phyloP scores from a whole-genome alignment of 2,888 invertebrate genomes.

The Sarcophaga subvicina region DNA sequence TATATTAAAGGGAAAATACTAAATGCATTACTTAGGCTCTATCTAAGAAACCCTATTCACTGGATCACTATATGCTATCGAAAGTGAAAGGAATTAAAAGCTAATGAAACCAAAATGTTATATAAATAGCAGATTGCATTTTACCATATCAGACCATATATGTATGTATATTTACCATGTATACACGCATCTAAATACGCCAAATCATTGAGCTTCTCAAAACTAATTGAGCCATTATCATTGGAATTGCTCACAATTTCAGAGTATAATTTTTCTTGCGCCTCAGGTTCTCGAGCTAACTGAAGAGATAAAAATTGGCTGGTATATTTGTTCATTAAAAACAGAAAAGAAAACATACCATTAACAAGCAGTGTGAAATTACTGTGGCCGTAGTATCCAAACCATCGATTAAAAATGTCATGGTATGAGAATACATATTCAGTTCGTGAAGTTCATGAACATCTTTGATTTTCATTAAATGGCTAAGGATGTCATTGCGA shows the following conservation, averaged over 20 bases:
- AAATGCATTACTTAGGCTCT: no score
- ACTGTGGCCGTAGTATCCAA: slow-evolving; percentile 79
- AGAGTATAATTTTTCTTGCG: slow-evolving; percentile 75
- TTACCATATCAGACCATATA: neutral
- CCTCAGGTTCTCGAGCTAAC: slow-evolving; percentile 75
- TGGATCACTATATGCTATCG: no score
- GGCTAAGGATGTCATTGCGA: slow-evolving; percentile 78
- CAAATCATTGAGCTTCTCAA: slow-evolving; percentile 77
- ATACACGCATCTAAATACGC: slow-evolving; percentile 79
- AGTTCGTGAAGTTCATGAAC: slow-evolving; percentile 73
- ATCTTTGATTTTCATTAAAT: slow-evolving; percentile 77
- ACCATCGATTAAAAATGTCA: slow-evolving; percentile 81
- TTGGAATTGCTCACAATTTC: slow-evolving; percentile 73
- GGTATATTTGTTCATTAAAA: neutral
- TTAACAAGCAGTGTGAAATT: slow-evolving; percentile 77
- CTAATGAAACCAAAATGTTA: no score
- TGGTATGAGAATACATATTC: slow-evolving; percentile 77
- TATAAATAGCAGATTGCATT: neutral
- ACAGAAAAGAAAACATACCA: slow-evolving; percentile 72
- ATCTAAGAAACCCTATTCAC: no score
- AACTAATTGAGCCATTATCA: slow-evolving; percentile 72
- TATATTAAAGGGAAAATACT: no score
- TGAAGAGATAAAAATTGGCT: slow-evolving; percentile 44
- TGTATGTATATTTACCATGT: slow-evolving; percentile 73
- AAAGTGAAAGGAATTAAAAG: no score